These are phyloP conservation scores for Anastrepha obliqua DNA, from an alignment of 1,140 invertebrate species.

Conservation along the genomic window DNA sequence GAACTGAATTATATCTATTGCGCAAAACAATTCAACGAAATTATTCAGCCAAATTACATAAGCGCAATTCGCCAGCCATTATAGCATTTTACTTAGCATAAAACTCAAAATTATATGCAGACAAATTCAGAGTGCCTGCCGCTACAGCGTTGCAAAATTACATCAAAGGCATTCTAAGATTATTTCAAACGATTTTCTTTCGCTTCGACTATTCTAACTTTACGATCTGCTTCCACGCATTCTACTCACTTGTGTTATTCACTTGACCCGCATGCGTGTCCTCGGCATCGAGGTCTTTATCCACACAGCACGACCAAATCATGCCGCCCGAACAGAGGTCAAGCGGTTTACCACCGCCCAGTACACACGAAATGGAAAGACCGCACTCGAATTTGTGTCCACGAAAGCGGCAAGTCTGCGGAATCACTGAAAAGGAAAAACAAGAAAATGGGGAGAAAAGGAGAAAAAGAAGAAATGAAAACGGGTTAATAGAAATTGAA, in stretches of 20 bases:
- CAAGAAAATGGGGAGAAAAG: slow-evolving; percentile 45
- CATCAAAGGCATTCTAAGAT: neutral
- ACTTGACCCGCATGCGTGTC: slow-evolving; percentile 77
- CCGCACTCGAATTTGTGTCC: slow-evolving; percentile 92
- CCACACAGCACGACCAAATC: slow-evolving; percentile 95
- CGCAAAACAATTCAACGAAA: slow-evolving; percentile 45
- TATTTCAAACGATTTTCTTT: neutral
- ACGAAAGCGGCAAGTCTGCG: slow-evolving; percentile 91
- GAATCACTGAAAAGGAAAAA: slow-evolving; percentile 81
- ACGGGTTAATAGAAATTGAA: slow-evolving; percentile 49
- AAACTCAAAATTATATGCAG: neutral
- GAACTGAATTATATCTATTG: slow-evolving; percentile 50
- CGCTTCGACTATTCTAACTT: neutral
- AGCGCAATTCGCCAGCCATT: slow-evolving; percentile 33
- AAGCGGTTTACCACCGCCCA: slow-evolving; percentile 88
- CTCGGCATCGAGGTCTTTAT: slow-evolving; percentile 78
- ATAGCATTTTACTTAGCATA: neutral
- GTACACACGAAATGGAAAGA: slow-evolving; percentile 90
- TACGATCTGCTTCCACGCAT: neutral
- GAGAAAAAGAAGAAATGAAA: slow-evolving; percentile 13
- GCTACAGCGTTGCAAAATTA: neutral
- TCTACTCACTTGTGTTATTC: slow-evolving; percentile 90
- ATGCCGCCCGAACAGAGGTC: slow-evolving; percentile 95
- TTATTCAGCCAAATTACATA: slow-evolving; percentile 50
- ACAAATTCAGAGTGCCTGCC: neutral